Base-by-base conservation (phyloP, 2,797 vertebrate genomes). In the Hephaestus fuliginosus region DNA sequence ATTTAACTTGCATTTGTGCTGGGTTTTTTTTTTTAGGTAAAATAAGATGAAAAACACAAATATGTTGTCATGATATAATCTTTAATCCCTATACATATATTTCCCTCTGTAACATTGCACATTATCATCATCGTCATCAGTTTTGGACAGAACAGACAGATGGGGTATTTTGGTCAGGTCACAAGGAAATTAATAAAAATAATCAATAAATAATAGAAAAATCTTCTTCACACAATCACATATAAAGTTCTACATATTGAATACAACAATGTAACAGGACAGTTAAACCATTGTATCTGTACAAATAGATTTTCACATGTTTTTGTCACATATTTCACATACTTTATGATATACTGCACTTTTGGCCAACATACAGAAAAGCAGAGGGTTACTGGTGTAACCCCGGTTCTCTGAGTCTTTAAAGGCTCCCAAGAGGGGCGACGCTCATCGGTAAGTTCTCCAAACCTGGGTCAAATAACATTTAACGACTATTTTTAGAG, bases 181-280 rank as follows among this genome's bases (percentile, higher is more conserved):
- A 93, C 92, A 53, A 86, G 72, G 84, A 89, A 90, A 92, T 83
- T 33, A 89, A 97, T 91, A 92, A 95, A 91, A 88, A 84, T 60
- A 85, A 91, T 84, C 43, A 51, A 89, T 91, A 95, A 95, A 94
- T 93, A 75, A 94, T 91, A 88, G 76, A 92, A 93, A 96, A 97
- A 95, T 96, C 93, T 96, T 97, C 96, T 97, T 93, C 95, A 97
- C 95, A 96, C 95, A 89, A 95, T 96, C 97, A 96, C 97, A 96
- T 97, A 98, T 70, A 95, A 96, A 97, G 88, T 96, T 96, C 95
- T 94, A 95, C 95, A 98, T 96, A 97, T 95, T 95, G 94, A 97
- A 93, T 96, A 97, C 96, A 97, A 96, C 95, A 95, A 96, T 96
- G 96, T 96, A 97, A 98, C 97, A 95, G 90, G 92, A 96, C 94